phyloP scores from a whole-genome alignment of 2,797 vertebrate genomes.

The Otolemur crassicaudatus region DNA sequence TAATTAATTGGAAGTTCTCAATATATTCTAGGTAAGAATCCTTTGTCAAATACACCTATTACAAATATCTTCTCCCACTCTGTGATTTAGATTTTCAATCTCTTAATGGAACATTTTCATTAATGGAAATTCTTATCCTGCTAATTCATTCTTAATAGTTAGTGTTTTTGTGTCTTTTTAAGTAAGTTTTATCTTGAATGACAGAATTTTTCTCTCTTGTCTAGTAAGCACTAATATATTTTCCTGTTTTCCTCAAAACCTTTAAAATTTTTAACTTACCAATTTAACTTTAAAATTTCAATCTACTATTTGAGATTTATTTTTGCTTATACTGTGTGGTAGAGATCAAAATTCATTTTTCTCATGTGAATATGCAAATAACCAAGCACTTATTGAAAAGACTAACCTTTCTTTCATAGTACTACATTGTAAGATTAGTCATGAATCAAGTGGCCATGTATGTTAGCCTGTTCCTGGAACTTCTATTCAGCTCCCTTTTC shows the following conservation, averaged over 20 bases:
- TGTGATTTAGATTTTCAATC: neutral
- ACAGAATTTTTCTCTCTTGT: neutral
- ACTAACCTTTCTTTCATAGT: neutral
- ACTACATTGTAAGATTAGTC: neutral
- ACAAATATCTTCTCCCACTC: neutral
- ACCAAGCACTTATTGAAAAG: neutral
- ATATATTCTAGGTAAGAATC: neutral
- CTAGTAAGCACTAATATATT: neutral
- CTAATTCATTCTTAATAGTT: neutral
- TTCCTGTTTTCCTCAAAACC: neutral
- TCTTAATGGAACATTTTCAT: neutral
- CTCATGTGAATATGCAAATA: neutral
- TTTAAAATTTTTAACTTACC: neutral
- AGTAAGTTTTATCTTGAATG: too few relatives aligned
- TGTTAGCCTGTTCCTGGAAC: neutral
- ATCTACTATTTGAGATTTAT: neutral
- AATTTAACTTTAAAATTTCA: neutral
- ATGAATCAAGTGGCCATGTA: neutral
- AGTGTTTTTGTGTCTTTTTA: neutral
- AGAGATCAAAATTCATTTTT: neutral
- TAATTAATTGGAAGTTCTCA: neutral
- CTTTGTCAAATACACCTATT: neutral
- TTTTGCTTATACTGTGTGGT: neutral
- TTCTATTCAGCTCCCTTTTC: neutral
- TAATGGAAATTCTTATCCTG: neutral